Base-by-base conservation (phyloP, 2,113 vertebrate species). In the Condylura cristata region DNA sequence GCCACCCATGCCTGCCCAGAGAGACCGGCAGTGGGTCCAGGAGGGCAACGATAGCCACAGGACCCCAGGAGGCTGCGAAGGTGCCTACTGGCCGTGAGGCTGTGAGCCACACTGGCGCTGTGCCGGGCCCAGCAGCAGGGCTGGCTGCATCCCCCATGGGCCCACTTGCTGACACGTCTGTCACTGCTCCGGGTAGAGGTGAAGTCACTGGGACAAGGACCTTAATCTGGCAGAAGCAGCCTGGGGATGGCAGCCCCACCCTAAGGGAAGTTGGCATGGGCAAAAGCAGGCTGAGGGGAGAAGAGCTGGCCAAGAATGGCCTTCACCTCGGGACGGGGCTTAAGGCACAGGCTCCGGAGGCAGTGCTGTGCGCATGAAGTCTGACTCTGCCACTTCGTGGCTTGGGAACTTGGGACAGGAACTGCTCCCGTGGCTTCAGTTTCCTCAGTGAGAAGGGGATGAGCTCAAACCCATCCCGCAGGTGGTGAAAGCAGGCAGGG, bases 361-460 rank as follows among this genome's bases (percentile, higher is more conserved):
- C 93, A 53, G 65, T 10, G 14, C 41, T 6, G 30, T 34, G 34
- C 53, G 75, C 8, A 2, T 0, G 1, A n/a, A 18, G 32, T 72
- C 0, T 24, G 48, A 60, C 72, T 46, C 51, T 32, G 63, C 37
- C 44, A 24, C 24, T 39, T 44, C 18, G 60, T n/a, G 60, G 39
- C 82, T 53, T 37, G 30, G 70, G 48, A 37, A 30, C 51, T 9
- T 5, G 61, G 39, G 51, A 34, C 32, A 56, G 65, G 41, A 56
- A 7, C 74, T 16, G 4, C 48, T 61, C n/a, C 24, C 2, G 28
- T 8, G 53, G 72, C 46, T 28, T 56, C 18, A 1, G 18, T 18
- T 9, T 28, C 30, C 32, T 39, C 30, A 8, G 81, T 28, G 79
- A 32, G 2, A 6, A 0, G 1, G 8, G 28, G 20, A 12, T 0